Conservation (phyloP, 2,113 vertebrate species). For the Nipponia nippon region DNA sequence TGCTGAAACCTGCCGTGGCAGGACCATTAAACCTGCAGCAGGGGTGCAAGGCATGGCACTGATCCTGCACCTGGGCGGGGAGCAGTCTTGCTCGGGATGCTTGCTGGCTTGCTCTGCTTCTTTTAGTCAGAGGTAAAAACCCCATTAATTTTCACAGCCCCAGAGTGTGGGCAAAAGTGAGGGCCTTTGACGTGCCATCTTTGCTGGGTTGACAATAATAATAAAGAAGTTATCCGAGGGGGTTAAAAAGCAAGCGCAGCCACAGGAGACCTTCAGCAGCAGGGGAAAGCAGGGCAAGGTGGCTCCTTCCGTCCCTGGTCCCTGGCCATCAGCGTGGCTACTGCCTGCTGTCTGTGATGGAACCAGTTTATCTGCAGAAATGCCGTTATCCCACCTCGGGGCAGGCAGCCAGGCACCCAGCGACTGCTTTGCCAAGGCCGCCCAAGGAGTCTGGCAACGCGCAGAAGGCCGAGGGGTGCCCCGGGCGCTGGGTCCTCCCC, state of each 20-base stretch:
- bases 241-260: background rate
- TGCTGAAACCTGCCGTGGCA: background rate
- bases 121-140: background rate
- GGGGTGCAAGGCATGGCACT: background rate
- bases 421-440: rapidly evolving
- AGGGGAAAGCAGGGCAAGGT: background rate
- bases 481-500: rapidly evolving
- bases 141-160: background rate
- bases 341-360: background rate
- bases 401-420: background rate
- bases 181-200: background rate
- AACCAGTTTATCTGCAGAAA: background rate
- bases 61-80: background rate
- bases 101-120: background rate
- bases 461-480: background rate
- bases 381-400: rapidly evolving
- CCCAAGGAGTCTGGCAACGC: background rate
- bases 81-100: rapidly evolving
- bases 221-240: background rate
- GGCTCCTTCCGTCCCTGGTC: background rate
- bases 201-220: background rate
- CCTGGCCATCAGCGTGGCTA: rapidly evolving
- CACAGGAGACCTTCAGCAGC: background rate
- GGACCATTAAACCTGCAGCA: background rate
- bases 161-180: rapidly evolving